Evolutionary conservation across 2,113 vertebrate species (phyloP), one percentile per base, ranked within the genome.

Genomic region (Lontra canadensis): DNA sequence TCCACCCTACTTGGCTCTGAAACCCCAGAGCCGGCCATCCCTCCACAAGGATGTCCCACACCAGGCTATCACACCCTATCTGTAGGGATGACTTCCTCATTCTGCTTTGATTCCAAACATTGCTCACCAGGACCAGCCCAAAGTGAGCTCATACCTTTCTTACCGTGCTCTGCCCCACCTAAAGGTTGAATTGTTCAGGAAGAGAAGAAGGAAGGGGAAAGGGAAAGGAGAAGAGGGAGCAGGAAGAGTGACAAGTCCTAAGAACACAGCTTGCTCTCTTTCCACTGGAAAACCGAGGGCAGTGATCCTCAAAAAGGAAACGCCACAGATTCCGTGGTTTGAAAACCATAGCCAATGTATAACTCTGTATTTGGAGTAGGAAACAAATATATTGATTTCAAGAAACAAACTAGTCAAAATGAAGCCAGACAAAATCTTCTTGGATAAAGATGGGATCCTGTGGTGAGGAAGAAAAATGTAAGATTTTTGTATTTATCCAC

Each of bases 321-420:
- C 44, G 14, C 76, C 71, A 79, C 74, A 96, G 57, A 91, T 81
- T 52, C n/a, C 90, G 47, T 76, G 94, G 89, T 88, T 82, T 89
- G 47, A 61, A 73, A 81, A 82, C 34, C 67, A 61, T 74, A 90
- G 74, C 55, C 79, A 95, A 79, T 65, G 29, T 69, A 49, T 81
- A 93, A 96, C 93, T 94, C 88, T 79, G 88, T 76, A 67, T 84
- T 96, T 97, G 89, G 76, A 96, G 80, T 55, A 79, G 81, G 69
- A 96, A 96, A 92, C 57, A 76, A 96, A 90, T 86, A 52, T 55
- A 95, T 91, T 95, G 89, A 96, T 95, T 80, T 85, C 76, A 85
- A 65, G 42, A 94, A 80, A 90, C n/a, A 63, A 89, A 31, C 76
- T 82, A 34, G 73, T 96, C 82, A 97, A 17, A 96, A 63, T 55